Evolutionary conservation across 1,140 invertebrate species (phyloP).

Genomic region (Aethina tumida): DNA sequence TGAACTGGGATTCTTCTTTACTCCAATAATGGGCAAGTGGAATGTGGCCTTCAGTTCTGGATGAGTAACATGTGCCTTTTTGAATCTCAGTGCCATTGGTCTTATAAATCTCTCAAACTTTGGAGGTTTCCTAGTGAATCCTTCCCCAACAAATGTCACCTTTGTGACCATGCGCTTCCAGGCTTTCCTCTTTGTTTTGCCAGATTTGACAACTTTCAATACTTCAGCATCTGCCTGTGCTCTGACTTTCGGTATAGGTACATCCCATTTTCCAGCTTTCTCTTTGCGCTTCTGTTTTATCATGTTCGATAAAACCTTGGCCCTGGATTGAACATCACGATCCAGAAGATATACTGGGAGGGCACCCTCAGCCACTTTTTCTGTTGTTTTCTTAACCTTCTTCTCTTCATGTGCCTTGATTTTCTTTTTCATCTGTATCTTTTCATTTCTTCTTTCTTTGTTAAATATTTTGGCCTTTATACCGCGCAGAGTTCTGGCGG

Average conservation of each 20-base stretch:
- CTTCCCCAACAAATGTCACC: constrained; percentile 95
- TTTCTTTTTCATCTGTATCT: constrained; percentile 99
- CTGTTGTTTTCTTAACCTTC: constrained; percentile 75
- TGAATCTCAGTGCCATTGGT: constrained; percentile 94
- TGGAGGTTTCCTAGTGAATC: constrained; percentile 97
- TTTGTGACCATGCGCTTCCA: constrained; percentile 99
- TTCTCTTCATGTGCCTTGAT: constrained; percentile 88
- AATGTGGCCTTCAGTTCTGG: constrained; percentile 99
- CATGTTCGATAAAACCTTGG: constrained; percentile 97
- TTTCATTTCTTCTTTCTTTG: constrained; percentile 92
- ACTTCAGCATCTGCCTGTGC: constrained; percentile 98
- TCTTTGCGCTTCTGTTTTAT: constrained; percentile 99
- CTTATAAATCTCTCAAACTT: constrained; percentile 99
- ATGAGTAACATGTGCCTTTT: constrained; percentile 97
- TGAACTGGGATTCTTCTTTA: constrained; percentile 98
- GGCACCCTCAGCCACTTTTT: constrained; percentile 80
- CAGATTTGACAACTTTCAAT: constrained; percentile 89
- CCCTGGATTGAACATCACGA: constrained; percentile 85
- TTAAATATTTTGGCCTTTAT: constrained; percentile 98
- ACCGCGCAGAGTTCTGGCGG: constrained; percentile 85
- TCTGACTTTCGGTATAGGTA: constrained; percentile 96
- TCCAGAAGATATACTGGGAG: constrained; percentile 94
- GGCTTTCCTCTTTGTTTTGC: constrained; percentile 90
- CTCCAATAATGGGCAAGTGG: constrained; percentile 93
- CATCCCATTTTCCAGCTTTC: constrained; percentile 99